Base-by-base conservation (phyloP, 1,140 invertebrate genomes). In the Nymphalis io region DNA sequence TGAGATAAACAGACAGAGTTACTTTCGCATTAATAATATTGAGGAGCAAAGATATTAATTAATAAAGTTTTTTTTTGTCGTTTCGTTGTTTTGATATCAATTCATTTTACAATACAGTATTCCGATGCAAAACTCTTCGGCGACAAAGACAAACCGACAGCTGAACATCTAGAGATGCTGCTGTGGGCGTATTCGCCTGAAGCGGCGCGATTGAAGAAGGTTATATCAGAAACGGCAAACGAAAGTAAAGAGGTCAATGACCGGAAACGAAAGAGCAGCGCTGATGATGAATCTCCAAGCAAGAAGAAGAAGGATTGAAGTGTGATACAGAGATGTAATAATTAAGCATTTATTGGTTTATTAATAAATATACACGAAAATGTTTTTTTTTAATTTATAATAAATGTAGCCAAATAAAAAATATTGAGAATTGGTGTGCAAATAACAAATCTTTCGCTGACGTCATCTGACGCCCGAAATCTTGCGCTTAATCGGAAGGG, bases 161-260 rank as follows among this genome's bases (percentile, higher is more conserved):
- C 92, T 18, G 92, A 94, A 48, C 94, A 95, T 68, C 72, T 94
- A 67, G 83, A 94, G 69, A 81, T 95, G 69, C 92, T 95, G 66
- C 80, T 94, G 18, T 95, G 94, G 94, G 94, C 94, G 0, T 95
- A 95, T 78, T 94, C 93, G 62, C 94, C 94, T 0, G 89, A 91
- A 57, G 63, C 78, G 0, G 82, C 83, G 8, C 60, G 75, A 10
- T 78, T 84, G 1, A 91, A 90, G 67, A 88, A 90, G 40, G 38
- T 78, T 8, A 75, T 90, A 61, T 73, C 78, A 44, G 88, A 87
- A 65, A 81, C 80, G n/a, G n/a, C n/a, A 21, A 78, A 80, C 40
- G 82, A 81, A 15, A 73, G 78, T n/a, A 76, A 74, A 51, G 67
- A 46, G n/a, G n/a, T 16, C 27, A 33, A 33, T 3, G 71, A 73